A percentile compares a stretch with the other conserved stretches of the same genome.
These are phyloP conservation scores for Odontamblyopus rebecca DNA, from an alignment of 2,797 vertebrate genomes.

Conservation along the genomic window DNA sequence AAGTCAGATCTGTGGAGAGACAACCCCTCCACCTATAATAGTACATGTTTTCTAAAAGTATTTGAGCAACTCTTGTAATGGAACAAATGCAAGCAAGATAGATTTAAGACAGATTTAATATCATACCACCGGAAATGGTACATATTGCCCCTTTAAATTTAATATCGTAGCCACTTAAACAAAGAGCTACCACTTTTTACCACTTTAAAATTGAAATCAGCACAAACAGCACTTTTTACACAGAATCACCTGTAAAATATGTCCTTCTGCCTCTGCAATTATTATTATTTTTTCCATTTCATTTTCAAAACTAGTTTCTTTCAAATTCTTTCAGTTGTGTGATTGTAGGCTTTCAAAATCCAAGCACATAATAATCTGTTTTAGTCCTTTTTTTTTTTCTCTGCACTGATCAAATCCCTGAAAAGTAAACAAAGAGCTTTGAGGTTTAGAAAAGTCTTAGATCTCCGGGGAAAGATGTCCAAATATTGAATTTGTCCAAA, in stretches of 20 bases:
- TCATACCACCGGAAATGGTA: no score
- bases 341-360: background rate
- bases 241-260: background rate
- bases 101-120: no score
- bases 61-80: no score
- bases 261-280: background rate
- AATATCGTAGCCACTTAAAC: no score
- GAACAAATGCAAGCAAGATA: no score
- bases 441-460: background rate
- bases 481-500: constrained; percentile 9
- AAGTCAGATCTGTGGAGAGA: no score
- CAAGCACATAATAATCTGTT: background rate
- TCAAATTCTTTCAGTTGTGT: background rate
- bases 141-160: no score
- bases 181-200: background rate
- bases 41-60: no score
- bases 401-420: background rate
- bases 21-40: no score
- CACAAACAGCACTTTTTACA: background rate
- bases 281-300: background rate
- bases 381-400: background rate
- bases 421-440: constrained; percentile 4
- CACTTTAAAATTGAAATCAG: background rate
- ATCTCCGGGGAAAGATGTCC: background rate
- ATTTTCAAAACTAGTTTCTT: background rate